Conservation (phyloP, 2,113 vertebrate genomes). For the Stictonetta naevosa region DNA sequence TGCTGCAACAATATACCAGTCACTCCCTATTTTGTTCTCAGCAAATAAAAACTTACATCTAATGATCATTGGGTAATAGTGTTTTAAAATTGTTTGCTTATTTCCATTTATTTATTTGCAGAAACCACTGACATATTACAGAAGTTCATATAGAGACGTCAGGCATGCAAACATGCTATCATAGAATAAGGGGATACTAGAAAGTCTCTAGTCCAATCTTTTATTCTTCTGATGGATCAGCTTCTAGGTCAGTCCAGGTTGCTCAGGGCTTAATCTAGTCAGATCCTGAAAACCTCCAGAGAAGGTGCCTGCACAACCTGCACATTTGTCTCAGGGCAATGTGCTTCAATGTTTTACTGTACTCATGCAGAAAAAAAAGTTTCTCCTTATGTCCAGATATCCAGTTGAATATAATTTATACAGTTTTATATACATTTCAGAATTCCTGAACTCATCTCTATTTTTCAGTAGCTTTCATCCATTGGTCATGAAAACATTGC, state of each 20-base stretch:
- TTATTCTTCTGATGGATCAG: neutral
- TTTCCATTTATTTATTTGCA: neutral
- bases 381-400: neutral
- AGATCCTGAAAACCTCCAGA: neutral
- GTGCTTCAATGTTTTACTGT: neutral
- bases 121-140: neutral
- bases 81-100: neutral
- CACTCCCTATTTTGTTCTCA: neutral
- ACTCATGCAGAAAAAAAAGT: neutral
- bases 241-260: fast-evolving
- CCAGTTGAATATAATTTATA: neutral
- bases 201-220: neutral
- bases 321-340: neutral
- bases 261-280: neutral
- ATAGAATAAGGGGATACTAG: neutral
- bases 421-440: neutral
- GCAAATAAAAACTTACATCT: neutral
- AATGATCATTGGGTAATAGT: neutral
- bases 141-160: neutral
- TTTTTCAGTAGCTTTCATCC: neutral
- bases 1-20: neutral
- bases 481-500: neutral
- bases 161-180: fast-evolving
- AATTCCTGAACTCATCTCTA: neutral
- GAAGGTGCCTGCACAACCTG: neutral